Percentiles rank a stretch among this genome's conserved stretches.
These are phyloP conservation scores for Setophaga coronata DNA, from an alignment of 2,113 vertebrate genomes.

Conservation along the genomic window DNA sequence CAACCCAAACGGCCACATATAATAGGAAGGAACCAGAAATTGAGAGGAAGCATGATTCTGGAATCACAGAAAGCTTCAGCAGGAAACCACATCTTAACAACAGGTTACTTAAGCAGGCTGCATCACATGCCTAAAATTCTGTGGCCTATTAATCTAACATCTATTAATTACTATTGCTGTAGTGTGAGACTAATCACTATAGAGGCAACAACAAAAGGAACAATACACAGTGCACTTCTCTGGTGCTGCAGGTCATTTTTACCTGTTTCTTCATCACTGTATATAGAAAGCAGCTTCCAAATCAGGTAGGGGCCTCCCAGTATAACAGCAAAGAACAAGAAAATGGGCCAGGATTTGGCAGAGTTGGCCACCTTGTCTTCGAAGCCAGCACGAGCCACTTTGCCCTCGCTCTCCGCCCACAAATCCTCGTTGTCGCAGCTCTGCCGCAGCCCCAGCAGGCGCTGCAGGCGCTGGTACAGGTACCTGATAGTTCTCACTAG, in stretches of 20 bases:
- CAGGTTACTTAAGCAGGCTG: neutral
- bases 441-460: conserved; percentile 83
- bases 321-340: conserved; percentile 94
- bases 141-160: neutral
- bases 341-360: conserved; percentile 96
- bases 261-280: conserved; percentile 82
- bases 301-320: conserved; percentile 96
- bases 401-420: conserved; percentile 89
- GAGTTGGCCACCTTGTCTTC: conserved; percentile 77
- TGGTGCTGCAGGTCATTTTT: conserved; percentile 1
- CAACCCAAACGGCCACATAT: neutral
- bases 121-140: neutral
- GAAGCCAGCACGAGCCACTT: conserved; percentile 71
- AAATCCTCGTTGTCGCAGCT: conserved; percentile 88
- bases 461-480: conserved; percentile 85
- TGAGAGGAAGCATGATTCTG: neutral
- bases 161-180: neutral
- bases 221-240: neutral
- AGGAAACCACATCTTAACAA: neutral
- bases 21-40: neutral
- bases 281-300: conserved; percentile 90
- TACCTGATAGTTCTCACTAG: conserved; percentile 92
- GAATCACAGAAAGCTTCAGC: neutral
- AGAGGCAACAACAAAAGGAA: neutral
- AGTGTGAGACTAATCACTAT: neutral